Evolutionary conservation across 1,140 invertebrate genomes (phyloP).

Genomic region (Leptinotarsa texana): DNA sequence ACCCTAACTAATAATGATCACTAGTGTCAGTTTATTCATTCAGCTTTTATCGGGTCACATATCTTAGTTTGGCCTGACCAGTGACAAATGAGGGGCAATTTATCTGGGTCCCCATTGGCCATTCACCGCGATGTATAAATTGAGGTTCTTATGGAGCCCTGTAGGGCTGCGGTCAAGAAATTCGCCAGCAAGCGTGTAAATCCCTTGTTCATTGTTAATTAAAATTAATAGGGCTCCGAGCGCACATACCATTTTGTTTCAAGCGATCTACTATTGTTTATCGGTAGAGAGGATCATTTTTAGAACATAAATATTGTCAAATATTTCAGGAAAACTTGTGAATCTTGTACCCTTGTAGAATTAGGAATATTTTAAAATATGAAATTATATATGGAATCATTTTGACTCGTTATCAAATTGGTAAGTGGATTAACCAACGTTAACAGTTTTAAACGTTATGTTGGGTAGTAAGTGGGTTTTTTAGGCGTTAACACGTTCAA

Average conservation of each 20-base stretch:
- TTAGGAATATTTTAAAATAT: too few relatives aligned
- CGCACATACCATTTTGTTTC: background rate
- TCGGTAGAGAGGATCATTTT: background rate
- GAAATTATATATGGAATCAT: too few relatives aligned
- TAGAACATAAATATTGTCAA: too few relatives aligned
- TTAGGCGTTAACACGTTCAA: too few relatives aligned
- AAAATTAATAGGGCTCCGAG: background rate
- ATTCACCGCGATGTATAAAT: slow-evolving; percentile 6
- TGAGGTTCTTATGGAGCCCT: slow-evolving; percentile 1
- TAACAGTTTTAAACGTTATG: too few relatives aligned
- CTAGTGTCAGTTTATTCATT: background rate
- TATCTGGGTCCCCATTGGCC: background rate
- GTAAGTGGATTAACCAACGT: too few relatives aligned
- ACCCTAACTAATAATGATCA: background rate
- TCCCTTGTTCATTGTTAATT: slow-evolving; percentile 20
- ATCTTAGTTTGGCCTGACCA: background rate
- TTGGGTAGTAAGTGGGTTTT: too few relatives aligned
- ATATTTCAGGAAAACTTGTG: too few relatives aligned
- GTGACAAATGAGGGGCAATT: slow-evolving; percentile 6
- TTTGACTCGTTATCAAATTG: too few relatives aligned
- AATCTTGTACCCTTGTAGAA: too few relatives aligned
- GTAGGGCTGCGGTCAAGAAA: slow-evolving; percentile 5
- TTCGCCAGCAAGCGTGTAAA: slow-evolving; percentile 13
- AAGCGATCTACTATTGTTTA: background rate
- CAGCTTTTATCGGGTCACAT: background rate